Percentiles rank a stretch among this genome's conserved stretches.
phyloP scores from a whole-genome alignment of 2,113 vertebrate genomes.

The Phalacrocorax carbo region DNA sequence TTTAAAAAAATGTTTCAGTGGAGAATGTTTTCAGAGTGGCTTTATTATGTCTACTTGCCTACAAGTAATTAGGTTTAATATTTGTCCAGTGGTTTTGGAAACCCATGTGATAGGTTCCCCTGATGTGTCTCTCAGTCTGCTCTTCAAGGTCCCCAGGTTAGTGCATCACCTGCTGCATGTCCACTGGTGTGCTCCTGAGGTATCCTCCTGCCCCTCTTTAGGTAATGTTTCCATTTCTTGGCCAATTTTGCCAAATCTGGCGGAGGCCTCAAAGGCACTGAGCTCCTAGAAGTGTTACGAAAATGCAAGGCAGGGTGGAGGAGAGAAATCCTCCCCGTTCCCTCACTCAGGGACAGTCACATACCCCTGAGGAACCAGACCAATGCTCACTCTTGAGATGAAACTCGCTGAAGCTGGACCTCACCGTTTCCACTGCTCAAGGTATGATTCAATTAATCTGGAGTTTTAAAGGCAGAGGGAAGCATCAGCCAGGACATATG shows the following conservation, averaged over 20 bases:
- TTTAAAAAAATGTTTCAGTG: background rate
- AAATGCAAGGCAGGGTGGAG: background rate
- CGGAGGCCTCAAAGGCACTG: background rate
- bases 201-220: background rate
- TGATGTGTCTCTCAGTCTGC: rapidly evolving
- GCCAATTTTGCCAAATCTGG: background rate
- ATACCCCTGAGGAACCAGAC: background rate
- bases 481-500: background rate
- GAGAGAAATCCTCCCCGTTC: background rate
- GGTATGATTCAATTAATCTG: background rate
- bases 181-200: rapidly evolving
- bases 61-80: background rate
- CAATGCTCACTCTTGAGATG: background rate
- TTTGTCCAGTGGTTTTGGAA: background rate
- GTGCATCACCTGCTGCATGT: background rate
- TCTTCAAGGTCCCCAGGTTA: background rate
- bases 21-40: background rate
- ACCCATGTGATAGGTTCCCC: background rate
- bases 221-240: background rate
- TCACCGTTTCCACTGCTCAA: background rate
- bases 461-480: background rate
- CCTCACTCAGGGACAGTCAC: background rate
- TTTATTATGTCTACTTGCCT: background rate
- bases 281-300: background rate
- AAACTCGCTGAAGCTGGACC: background rate